phyloP scores from a whole-genome alignment of 2,113 vertebrate species.

The Gallinago jamesoni region DNA sequence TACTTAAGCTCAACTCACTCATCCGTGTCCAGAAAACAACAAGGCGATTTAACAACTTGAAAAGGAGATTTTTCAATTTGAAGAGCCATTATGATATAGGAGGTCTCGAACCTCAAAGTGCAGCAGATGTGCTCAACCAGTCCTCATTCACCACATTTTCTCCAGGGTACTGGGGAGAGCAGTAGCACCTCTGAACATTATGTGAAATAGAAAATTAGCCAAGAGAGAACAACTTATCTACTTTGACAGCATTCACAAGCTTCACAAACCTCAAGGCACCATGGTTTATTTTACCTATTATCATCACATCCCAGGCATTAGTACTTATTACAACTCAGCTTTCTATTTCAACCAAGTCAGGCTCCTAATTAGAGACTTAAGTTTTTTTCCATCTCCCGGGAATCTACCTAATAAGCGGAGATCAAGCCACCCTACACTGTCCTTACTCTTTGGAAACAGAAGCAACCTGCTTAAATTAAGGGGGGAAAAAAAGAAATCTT shows the following conservation, averaged over 20 bases:
- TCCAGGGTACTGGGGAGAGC: background rate
- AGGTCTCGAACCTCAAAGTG: background rate
- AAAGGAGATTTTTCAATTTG: background rate
- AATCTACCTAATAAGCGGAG: fast-evolving
- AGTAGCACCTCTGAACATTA: background rate
- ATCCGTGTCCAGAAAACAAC: background rate
- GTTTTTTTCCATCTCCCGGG: background rate
- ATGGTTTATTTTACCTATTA: background rate
- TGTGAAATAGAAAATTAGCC: background rate
- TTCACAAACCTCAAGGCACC: background rate
- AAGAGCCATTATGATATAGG: background rate
- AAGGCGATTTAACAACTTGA: background rate
- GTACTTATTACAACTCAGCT: background rate
- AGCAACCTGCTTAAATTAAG: background rate
- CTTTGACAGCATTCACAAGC: background rate
- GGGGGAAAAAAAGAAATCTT: background rate
- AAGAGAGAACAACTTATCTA: background rate
- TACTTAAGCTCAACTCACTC: background rate
- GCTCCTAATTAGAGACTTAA: background rate
- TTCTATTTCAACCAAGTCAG: background rate
- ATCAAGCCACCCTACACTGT: background rate
- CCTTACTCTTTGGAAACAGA: background rate
- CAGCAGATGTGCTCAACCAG: background rate
- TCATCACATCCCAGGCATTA: background rate
- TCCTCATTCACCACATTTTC: background rate